Evolutionary conservation across 2,113 vertebrate species (phyloP), one percentile per base, ranked within the genome.

Genomic region (Empidonax traillii): DNA sequence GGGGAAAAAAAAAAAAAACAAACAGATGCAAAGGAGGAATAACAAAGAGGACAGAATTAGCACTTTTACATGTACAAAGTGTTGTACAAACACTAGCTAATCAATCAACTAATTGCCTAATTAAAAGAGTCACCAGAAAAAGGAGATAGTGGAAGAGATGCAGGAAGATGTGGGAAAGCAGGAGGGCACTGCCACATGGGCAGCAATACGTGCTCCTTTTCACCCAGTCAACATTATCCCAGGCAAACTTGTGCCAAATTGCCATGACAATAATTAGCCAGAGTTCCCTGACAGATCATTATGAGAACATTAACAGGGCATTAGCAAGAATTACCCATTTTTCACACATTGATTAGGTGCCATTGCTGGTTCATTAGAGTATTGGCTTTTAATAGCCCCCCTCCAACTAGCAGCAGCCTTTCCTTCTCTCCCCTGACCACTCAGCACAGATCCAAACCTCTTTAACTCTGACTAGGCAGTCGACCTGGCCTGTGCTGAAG

Each of bases 331-430:
- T 97, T 97, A 97, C 93, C 96, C 94, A 98, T 98, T 98, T 98
- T 98, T 98, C 97, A 98, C 97, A 96, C 95, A 98, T 98, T 96
- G 98, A 98, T 98, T 98, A 98, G 92, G 97, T 98, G 98, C 94
- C 97, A 97, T 97, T 91, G 93, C 96, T 96, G 89, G 85, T 95
- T 98, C 97, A 96, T 98, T 98, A 98, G 90, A 75, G 85, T 97
- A 97, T 90, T 90, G 94, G 97, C 96, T 97, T 96, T 96, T 96
- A 97, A 98, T 94, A 98, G 96, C 95, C 91, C 71, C 41, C 56
- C 58, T 98, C 95, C 96, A 94, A 97, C 92, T 73, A 94, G 91
- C 8, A 1, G 71, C 78, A 93, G 65, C 65, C 73, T 35, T 83
- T 79, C 55, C 79, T 66, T 76, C 1, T 2, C 52, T 73, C 46